Evolutionary conservation across 2,888 invertebrate genomes (phyloP), one percentile per base, ranked within the genome.

Genomic region (Caenorhabditis sp.): DNA sequence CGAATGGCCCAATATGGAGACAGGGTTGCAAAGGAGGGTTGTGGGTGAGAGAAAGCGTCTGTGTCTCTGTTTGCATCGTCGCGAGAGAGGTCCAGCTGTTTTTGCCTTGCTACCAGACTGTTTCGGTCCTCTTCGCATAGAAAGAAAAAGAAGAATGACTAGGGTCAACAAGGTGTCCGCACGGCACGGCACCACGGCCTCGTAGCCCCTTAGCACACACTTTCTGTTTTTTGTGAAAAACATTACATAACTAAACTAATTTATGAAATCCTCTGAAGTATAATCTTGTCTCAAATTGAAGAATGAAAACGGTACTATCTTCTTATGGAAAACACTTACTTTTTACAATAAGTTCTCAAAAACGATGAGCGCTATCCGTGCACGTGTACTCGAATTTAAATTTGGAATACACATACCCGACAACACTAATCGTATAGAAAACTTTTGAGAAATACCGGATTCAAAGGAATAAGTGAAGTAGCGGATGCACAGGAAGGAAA

Each of bases 301-400:
- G n/a, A n/a, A n/a, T n/a, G n/a, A n/a, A n/a, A n/a, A n/a, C n/a
- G n/a, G n/a, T n/a, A n/a, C n/a, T n/a, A n/a, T n/a, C n/a, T n/a
- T n/a, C n/a, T n/a, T n/a, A n/a, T n/a, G n/a, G n/a, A n/a, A n/a
- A n/a, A n/a, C n/a, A n/a, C n/a, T n/a, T n/a, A n/a, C n/a, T n/a
- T n/a, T n/a, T n/a, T n/a, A n/a, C n/a, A n/a, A 22, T 11, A 1
- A 24, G 18, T 18, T n/a, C 18, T n/a, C 18, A 26, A 61, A 20
- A 60, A 74, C 76, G 26, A 32, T 76, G 53, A 61, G 67, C 67
- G 51, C 40, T 60, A 61, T 67, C 76, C 61, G 67, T 61, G 76
- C 76, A 76, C 76, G 74, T 74, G 74, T 74, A 74, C 15, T 76
- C 76, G 35, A 47, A 22, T 20, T 53, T 8, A n/a, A 5, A 1